phyloP scores from a whole-genome alignment of 1,140 invertebrate genomes.

The Orchestia grillus region DNA sequence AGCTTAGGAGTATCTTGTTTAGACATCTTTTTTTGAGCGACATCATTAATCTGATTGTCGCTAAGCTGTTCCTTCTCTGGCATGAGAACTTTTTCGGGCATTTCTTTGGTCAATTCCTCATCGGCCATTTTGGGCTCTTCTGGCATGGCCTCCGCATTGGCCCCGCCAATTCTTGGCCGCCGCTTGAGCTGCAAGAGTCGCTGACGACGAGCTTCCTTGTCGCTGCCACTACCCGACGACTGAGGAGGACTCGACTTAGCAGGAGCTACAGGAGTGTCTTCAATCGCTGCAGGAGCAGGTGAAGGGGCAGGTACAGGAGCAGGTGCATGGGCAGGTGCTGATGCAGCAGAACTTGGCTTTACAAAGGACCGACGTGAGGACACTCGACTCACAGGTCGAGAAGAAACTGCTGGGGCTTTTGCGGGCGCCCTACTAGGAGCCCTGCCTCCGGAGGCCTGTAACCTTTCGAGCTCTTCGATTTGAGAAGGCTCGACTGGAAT shows the following conservation, averaged over 20 bases:
- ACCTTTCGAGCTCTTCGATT: slow-evolving; percentile 13
- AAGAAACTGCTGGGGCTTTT: neutral
- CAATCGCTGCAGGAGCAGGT: neutral
- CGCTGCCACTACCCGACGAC: neutral
- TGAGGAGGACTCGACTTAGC: neutral
- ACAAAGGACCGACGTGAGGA: neutral
- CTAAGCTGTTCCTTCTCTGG: neutral
- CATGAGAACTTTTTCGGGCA: neutral
- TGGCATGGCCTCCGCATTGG: neutral
- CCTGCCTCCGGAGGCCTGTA: neutral
- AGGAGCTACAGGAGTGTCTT: neutral
- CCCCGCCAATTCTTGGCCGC: neutral
- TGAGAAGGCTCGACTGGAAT: slow-evolving; percentile 7
- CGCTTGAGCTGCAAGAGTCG: slow-evolving; percentile 6
- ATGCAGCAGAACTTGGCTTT: neutral
- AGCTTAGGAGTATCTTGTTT: slow-evolving; percentile 13
- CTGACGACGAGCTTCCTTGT: neutral
- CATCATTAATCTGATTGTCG: neutral
- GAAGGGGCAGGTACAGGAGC: neutral
- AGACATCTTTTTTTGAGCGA: neutral
- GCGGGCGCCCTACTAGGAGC: neutral
- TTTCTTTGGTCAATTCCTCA: neutral
- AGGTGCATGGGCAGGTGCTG: neutral
- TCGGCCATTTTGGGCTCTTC: neutral
- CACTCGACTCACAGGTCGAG: neutral